Evolutionary conservation across 2,888 invertebrate genomes (phyloP), one percentile per base, ranked within the genome.

Genomic region (Phasia obesa): DNA sequence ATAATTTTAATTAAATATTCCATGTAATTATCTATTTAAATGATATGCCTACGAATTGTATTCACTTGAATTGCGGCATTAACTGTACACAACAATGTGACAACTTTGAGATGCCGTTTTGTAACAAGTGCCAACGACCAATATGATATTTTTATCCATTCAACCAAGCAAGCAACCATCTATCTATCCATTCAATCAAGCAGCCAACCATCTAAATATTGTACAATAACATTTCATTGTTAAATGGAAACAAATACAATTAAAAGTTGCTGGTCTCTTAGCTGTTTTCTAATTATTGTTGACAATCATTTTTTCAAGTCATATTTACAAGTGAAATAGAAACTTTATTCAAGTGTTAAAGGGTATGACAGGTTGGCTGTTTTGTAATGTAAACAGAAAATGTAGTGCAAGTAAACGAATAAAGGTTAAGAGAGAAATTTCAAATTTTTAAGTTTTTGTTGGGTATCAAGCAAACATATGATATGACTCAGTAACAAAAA

Each of bases 1-100:
- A 79, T 75, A 64, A 79, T 75, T 83, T 51, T 76, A 80, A 69
- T 83, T 83, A 79, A 65, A 47, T 83, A 83, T 79, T 83, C 71
- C 75, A 35, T 42, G 13, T 62, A 75, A 78, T 78, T 78, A 75
- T 69, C 11, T 51, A 9, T 53, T 53, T 65, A 21, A 51, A 59
- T 71, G 75, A 47, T 60, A 67, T 69, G 75, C 65, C 60, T 62
- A 79, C 70, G 71, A 69, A 57, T 60, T 35, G n/a, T 21, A 42
- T 64, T 71, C 42, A 49, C 64, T 19, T 17, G 64, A 65, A 60
- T 17, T 35, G 64, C 49, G 62, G 71, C 38, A 64, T 47, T 42
- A 42, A 13, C 19, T 49, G 23, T 35, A 17, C 4, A 19, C 15
- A 25, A 25, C 42, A 60, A 60, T 74, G 57, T 74, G 69, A 78